Conservation (phyloP, 1,140 invertebrate genomes). For the Potamilus streckersoni region DNA sequence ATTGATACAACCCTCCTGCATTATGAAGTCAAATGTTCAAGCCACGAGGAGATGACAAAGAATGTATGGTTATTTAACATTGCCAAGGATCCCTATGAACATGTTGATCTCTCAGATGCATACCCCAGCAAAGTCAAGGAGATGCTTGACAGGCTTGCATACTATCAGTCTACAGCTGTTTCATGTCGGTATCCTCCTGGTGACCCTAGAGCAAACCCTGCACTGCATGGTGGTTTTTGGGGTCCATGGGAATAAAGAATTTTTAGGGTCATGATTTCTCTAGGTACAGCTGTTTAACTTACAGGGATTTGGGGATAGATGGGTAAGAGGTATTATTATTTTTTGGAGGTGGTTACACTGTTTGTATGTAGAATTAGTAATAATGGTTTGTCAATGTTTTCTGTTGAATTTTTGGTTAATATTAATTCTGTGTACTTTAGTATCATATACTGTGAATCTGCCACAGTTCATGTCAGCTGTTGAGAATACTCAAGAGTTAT, state of each 20-base stretch:
- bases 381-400: too few species aligned
- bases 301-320: too few species aligned
- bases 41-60: constrained; percentile 8
- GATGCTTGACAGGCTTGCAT: constrained; percentile 42
- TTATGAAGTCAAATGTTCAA: neutral
- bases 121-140: constrained; percentile 33
- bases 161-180: constrained; percentile 50
- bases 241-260: constrained; percentile 50
- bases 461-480: too few species aligned
- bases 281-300: too few species aligned
- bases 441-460: too few species aligned
- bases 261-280: too few species aligned
- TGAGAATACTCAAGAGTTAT: too few species aligned
- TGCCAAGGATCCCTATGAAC: constrained; percentile 43
- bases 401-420: too few species aligned
- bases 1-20: neutral
- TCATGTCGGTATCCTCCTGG: constrained; percentile 36
- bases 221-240: constrained; percentile 53
- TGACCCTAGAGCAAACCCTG: constrained; percentile 49
- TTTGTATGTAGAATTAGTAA: too few species aligned
- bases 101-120: constrained; percentile 36
- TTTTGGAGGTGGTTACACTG: too few species aligned
- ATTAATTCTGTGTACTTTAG: too few species aligned
- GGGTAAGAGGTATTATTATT: too few species aligned
- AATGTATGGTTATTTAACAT: constrained; percentile 60